A percentile compares a stretch with the other conserved stretches of the same genome.
Evolutionary conservation across 2,113 vertebrate species (phyloP).

Genomic region (Rhinogobius similis): DNA sequence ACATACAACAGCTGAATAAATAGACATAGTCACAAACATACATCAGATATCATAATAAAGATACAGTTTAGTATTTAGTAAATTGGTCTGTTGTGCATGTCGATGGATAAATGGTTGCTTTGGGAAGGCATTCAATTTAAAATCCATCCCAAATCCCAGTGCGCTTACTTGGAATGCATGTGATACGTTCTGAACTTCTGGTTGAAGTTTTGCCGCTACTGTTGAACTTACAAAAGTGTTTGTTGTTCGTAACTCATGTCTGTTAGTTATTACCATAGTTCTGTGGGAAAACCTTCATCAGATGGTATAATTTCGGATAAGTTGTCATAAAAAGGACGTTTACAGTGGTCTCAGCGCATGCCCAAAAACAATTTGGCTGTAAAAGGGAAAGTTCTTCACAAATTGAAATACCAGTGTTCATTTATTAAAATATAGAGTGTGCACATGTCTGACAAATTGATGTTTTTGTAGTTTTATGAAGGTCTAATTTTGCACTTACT

Average conservation of each 20-base stretch:
- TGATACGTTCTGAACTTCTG: background rate
- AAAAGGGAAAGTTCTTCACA: background rate
- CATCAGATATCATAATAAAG: background rate
- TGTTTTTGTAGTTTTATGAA: conserved; percentile 7
- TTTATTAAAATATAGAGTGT: conserved; percentile 3
- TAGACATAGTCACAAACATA: background rate
- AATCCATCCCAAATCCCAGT: background rate
- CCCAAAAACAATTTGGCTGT: background rate
- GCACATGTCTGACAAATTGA: background rate
- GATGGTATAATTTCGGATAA: background rate
- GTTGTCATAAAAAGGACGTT: background rate
- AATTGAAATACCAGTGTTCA: background rate
- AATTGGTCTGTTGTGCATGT: background rate
- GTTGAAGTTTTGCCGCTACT: background rate
- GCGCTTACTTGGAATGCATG: background rate
- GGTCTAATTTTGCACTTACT: conserved; percentile 11
- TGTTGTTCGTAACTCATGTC: background rate
- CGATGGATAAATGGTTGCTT: background rate
- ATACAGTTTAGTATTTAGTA: background rate
- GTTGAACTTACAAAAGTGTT: background rate
- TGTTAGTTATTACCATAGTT: background rate
- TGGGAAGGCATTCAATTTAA: background rate
- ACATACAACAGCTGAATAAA: background rate
- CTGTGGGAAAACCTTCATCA: background rate
- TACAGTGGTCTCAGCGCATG: background rate